Evolutionary conservation across 2,888 invertebrate genomes (phyloP).

Genomic region (Tetheella fluctuosa): DNA sequence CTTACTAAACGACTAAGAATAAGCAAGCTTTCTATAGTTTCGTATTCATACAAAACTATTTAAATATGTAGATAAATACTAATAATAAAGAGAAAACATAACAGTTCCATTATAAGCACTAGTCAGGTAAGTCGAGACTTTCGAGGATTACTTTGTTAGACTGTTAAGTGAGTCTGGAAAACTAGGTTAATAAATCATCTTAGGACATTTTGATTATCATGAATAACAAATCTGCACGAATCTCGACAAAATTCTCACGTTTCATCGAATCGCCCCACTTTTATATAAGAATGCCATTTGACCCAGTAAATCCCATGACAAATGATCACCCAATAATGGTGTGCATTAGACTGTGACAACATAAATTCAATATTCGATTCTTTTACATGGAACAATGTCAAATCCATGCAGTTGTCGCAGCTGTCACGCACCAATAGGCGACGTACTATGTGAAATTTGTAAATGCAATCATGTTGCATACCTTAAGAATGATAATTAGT

Average conservation of each 20-base stretch:
- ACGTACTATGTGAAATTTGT: slow-evolving; percentile 32
- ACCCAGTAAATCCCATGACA: slow-evolving; percentile 52
- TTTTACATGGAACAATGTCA: slow-evolving; percentile 55
- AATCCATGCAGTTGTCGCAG: slow-evolving; percentile 46
- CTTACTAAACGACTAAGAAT: background rate
- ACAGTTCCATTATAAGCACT: background rate
- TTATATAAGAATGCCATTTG: slow-evolving; percentile 34
- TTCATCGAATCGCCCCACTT: slow-evolving; percentile 34
- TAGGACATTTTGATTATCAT: background rate
- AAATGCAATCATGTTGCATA: slow-evolving; percentile 2
- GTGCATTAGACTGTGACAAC: slow-evolving; percentile 58
- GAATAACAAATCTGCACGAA: slow-evolving; percentile 13
- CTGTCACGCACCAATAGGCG: slow-evolving; percentile 41
- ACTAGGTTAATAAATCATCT: background rate
- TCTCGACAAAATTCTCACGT: too few relatives aligned
- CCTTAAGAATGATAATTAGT: background rate
- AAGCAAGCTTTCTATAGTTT: background rate
- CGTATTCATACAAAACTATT: background rate
- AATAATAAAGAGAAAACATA: slow-evolving; percentile 4
- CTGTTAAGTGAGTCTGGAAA: background rate
- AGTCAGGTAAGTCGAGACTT: background rate
- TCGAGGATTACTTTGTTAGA: background rate
- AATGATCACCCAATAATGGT: slow-evolving; percentile 52
- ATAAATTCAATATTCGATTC: slow-evolving; percentile 59
- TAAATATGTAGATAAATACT: background rate